Evolutionary conservation across 1,140 invertebrate species (phyloP).

Genomic region (Andrena cerasifolii): DNA sequence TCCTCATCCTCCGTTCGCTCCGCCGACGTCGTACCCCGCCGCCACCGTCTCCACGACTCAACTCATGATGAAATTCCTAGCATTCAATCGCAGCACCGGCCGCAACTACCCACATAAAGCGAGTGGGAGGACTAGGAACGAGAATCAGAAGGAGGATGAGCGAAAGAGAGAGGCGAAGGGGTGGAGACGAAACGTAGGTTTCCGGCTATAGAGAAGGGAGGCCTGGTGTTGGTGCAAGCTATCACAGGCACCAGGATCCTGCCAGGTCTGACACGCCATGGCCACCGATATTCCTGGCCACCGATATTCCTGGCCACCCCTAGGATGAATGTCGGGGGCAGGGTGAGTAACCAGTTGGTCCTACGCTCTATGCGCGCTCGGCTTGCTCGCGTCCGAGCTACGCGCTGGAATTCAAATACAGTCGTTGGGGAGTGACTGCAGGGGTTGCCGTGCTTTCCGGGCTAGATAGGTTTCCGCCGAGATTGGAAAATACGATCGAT

Average conservation of each 20-base stretch:
- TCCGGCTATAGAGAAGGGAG: slow-evolving; percentile 4
- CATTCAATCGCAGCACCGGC: slow-evolving; percentile 81
- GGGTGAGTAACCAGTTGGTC: slow-evolving; percentile 32
- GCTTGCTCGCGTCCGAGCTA: slow-evolving; percentile 57
- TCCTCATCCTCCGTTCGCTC: slow-evolving; percentile 46
- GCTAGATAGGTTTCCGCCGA: slow-evolving; percentile 66
- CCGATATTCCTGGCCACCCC: not conserved
- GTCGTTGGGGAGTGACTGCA: slow-evolving; percentile 40
- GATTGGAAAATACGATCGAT: slow-evolving; percentile 74
- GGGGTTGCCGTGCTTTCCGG: slow-evolving; percentile 47
- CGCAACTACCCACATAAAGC: slow-evolving; percentile 71
- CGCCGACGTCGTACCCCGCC: slow-evolving; percentile 68
- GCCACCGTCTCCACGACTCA: slow-evolving; percentile 73
- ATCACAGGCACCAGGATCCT: slow-evolving; percentile 55
- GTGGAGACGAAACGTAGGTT: not conserved
- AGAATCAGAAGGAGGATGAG: not conserved
- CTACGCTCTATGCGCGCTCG: slow-evolving; percentile 48
- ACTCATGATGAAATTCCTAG: slow-evolving; percentile 83
- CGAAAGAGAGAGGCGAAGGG: not conserved
- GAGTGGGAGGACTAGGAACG: slow-evolving; percentile 8
- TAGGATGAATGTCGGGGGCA: slow-evolving; percentile 30
- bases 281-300: slow-evolving; percentile 36
- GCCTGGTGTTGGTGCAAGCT: slow-evolving; percentile 34
- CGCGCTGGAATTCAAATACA: slow-evolving; percentile 73
- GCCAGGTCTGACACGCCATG: slow-evolving; percentile 53